A percentile compares a stretch with the other conserved stretches of the same genome.
These are phyloP conservation scores for Charadrius vociferus DNA, from an alignment of 2,113 vertebrate species.

Conservation along the genomic window DNA sequence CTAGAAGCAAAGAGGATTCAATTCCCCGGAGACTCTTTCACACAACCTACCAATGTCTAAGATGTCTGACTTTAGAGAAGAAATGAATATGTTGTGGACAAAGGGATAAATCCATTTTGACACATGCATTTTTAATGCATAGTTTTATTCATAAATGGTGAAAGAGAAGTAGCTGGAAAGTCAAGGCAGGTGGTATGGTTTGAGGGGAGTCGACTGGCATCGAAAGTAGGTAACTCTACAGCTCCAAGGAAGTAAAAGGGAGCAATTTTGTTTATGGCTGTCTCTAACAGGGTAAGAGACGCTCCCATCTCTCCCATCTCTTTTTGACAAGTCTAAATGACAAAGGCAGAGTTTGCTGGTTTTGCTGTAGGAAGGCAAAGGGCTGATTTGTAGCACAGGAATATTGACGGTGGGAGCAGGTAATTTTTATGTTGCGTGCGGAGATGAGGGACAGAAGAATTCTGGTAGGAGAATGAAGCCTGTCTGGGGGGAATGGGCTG, in stretches of 20 bases:
- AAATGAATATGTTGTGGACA: background rate
- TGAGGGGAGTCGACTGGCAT: background rate
- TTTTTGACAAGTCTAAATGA: background rate
- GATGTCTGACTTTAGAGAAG: background rate
- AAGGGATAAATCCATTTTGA: background rate
- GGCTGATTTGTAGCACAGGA: background rate
- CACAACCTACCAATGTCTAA: constrained; percentile 86
- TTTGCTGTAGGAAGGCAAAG: background rate
- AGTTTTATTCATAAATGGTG: background rate
- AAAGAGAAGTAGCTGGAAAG: background rate
- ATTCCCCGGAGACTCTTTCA: constrained; percentile 68
- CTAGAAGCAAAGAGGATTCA: constrained; percentile 69
- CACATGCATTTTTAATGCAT: background rate
- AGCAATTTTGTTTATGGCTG: background rate
- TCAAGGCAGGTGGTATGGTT: background rate
- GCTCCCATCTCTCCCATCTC: background rate
- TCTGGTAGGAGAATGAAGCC: background rate
- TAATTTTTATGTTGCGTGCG: background rate
- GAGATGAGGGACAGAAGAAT: background rate
- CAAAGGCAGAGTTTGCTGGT: background rate
- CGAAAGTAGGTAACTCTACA: background rate
- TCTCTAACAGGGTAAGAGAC: background rate
- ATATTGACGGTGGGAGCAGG: background rate
- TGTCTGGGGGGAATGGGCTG: background rate
- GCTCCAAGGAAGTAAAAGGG: background rate